A percentile compares a stretch with the other conserved stretches of the same genome.
These are phyloP conservation scores for Poeciliopsis paucimaculata DNA, from an alignment of 2,797 vertebrate species.

Conservation along the genomic window DNA sequence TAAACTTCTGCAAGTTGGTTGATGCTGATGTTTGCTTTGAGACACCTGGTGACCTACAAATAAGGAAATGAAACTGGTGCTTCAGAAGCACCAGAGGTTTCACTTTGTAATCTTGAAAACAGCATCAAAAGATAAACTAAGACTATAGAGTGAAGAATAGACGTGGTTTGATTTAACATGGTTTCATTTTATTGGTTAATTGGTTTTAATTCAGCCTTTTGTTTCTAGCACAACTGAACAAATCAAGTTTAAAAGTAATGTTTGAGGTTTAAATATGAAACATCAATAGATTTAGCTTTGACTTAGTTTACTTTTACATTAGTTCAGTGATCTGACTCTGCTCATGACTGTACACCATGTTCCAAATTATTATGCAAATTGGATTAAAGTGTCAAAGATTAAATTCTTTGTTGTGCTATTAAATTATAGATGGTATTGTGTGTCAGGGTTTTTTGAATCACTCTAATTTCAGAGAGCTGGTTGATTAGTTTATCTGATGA, in stretches of 20 bases:
- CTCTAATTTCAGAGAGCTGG: too few relatives aligned
- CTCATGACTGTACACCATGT: neutral
- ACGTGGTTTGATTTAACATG: neutral
- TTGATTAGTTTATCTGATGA: too few relatives aligned
- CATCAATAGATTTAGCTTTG: neutral
- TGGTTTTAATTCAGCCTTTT: neutral
- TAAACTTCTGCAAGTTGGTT: neutral
- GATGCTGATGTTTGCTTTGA: neutral
- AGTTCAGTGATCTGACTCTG: neutral
- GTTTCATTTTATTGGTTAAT: neutral
- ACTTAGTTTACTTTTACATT: neutral
- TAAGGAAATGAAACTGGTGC: slow-evolving; percentile 4
- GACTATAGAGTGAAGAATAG: neutral
- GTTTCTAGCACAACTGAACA: neutral
- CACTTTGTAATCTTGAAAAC: too few relatives aligned
- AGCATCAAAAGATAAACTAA: neutral
- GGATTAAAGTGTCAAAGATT: too few relatives aligned
- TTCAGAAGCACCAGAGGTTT: neutral
- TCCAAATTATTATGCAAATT: too few relatives aligned
- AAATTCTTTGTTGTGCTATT: too few relatives aligned
- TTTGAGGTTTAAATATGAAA: neutral
- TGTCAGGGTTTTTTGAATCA: too few relatives aligned
- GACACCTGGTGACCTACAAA: neutral
- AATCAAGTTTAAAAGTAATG: neutral
- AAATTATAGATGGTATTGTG: too few relatives aligned